phyloP scores from a whole-genome alignment of 1,140 invertebrate genomes.

The Drosophila kepulauana region DNA sequence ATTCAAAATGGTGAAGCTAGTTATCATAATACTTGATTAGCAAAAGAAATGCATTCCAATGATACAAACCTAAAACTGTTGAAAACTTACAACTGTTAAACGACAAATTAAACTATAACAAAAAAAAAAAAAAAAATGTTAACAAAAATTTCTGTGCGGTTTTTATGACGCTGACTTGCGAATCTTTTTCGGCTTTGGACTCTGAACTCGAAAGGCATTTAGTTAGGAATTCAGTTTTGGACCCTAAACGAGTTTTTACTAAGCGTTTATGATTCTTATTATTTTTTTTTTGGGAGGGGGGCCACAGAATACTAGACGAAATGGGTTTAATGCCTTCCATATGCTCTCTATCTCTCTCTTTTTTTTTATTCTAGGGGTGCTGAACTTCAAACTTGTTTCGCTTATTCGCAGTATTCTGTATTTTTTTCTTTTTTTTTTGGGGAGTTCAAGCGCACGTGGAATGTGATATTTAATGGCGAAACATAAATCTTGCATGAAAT shows the following conservation, averaged over 20 bases:
- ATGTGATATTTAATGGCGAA: slow-evolving; percentile 9
- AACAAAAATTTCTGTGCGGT: too few species aligned
- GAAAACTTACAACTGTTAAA: too few species aligned
- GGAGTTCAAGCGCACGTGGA: slow-evolving; percentile 19
- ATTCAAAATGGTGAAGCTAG: background rate
- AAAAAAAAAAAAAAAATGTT: too few species aligned
- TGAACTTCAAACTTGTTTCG: slow-evolving; percentile 45
- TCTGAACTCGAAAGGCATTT: slow-evolving; percentile 24
- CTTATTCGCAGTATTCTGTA: too few species aligned
- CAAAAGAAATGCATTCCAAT: too few species aligned
- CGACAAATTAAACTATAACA: too few species aligned
- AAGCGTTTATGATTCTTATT: background rate
- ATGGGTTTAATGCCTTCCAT: slow-evolving; percentile 57
- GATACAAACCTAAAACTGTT: too few species aligned
- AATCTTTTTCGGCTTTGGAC: slow-evolving; percentile 10
- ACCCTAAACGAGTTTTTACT: slow-evolving; percentile 59
- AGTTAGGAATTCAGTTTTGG: slow-evolving; percentile 19
- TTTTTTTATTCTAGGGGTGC: slow-evolving; percentile 26
- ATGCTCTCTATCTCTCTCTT: background rate
- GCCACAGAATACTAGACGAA: slow-evolving; percentile 15
- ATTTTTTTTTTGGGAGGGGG: background rate
- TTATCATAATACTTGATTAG: too few species aligned
- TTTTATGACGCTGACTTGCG: slow-evolving; percentile 18
- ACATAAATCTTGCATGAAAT: slow-evolving; percentile 2
- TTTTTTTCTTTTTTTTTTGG: slow-evolving; percentile 1